Evolutionary conservation across 2,888 invertebrate genomes (phyloP), one percentile per base, ranked within the genome.

Genomic region (Tortricodes alternella): DNA sequence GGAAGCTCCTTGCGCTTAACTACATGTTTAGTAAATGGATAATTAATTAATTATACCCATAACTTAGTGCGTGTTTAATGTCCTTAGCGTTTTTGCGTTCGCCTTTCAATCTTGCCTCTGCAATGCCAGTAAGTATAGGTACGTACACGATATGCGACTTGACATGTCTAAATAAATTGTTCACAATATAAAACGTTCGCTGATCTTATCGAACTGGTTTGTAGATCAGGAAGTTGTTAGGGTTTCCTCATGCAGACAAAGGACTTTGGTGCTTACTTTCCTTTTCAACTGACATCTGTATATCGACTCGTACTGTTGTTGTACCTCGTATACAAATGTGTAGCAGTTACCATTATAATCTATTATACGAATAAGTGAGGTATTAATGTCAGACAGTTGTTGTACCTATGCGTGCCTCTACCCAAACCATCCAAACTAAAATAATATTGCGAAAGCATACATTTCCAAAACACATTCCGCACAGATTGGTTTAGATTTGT

Each of bases 91-190:
- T 60, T 59, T 60, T 58, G 58, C 60, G 55, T 46, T 46, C 49
- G 56, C 70, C 70, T 68, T 68, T 70, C 70, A 68, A 66, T 62
- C 32, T 29, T 37, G 44, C 44, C 46, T 52, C 55, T 44, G 51
- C 50, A 56, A 58, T 56, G 56, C 53, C 62, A 37, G 52, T 44
- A 24, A 16, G 34, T 24, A 35, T 29, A 18, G 27, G 16, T 18
- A 37, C 18, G 41, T 16, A 15, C 39, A 23, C 27, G 24, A 48
- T 51, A 34, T 32, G 43, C 43, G 18, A 27, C 37, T n/a, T 39
- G 46, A 53, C 46, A 46, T 29, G 29, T 27, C 16, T 34, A n/a
- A 32, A 50, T 50, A 38, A 39, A 24, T 35, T 35, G 35, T 18
- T 34, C n/a, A 34, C 29, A 35, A 46, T 9, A 34, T 46, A 32